Conservation (phyloP, 2,888 invertebrate genomes). For the Julus scandinavius region DNA sequence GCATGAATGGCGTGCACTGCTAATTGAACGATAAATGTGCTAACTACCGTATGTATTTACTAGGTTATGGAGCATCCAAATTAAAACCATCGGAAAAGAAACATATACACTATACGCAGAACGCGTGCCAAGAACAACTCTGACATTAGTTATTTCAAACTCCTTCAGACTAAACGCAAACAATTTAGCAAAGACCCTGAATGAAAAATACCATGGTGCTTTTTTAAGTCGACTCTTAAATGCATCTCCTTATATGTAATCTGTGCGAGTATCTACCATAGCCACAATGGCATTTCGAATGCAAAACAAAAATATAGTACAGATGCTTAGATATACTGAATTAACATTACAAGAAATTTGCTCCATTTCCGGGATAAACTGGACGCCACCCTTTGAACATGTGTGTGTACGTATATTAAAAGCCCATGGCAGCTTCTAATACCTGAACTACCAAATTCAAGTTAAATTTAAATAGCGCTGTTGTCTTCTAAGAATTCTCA, state of each 20-base stretch:
- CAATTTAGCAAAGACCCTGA: constrained; percentile 34
- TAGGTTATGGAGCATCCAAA: constrained; percentile 14
- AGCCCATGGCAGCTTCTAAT: not conserved
- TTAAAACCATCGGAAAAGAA: not conserved
- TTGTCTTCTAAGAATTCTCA: too few species aligned
- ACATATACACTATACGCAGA: not conserved
- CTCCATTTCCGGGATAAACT: constrained; percentile 11
- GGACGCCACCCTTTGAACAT: not conserved
- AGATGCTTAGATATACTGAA: not conserved
- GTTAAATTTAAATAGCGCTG: too few species aligned
- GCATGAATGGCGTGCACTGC: not conserved
- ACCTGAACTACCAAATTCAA: too few species aligned
- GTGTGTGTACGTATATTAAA: not conserved
- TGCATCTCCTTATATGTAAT: not conserved
- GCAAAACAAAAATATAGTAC: constrained; percentile 20
- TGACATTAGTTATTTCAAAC: not conserved
- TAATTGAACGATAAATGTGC: not conserved
- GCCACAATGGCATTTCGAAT: not conserved
- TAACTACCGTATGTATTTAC: not conserved
- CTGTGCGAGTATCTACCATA: not conserved
- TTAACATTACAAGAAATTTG: not conserved
- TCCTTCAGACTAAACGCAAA: constrained; percentile 28
- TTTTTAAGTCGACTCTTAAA: not conserved
- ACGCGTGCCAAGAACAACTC: not conserved
- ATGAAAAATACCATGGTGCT: not conserved